phyloP scores from a whole-genome alignment of 2,888 invertebrate genomes.

The Catocala sponsa region DNA sequence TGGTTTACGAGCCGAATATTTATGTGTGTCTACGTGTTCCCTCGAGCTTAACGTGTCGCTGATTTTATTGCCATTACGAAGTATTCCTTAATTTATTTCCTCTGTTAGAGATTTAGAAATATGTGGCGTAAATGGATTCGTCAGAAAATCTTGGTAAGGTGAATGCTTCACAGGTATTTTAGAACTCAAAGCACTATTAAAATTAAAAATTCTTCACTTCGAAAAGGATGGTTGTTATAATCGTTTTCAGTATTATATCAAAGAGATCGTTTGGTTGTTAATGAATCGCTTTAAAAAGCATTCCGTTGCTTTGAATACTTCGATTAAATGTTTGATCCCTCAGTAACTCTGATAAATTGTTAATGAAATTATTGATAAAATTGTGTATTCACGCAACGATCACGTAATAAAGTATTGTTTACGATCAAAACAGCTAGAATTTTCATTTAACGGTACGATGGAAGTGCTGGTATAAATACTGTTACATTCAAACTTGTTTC shows the following conservation, averaged over 20 bases:
- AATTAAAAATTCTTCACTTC: not conserved
- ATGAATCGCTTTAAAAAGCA: slow-evolving; percentile 14
- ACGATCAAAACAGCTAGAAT: not conserved
- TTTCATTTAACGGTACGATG: slow-evolving; percentile 10
- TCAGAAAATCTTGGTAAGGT: not conserved
- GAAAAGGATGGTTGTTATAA: not conserved
- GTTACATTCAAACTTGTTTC: not conserved
- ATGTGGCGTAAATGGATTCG: no score
- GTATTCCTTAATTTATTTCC: slow-evolving; percentile 5
- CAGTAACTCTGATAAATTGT: slow-evolving; percentile 1
- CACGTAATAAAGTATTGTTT: slow-evolving; percentile 6
- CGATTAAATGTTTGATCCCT: slow-evolving; percentile 12
- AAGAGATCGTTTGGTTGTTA: slow-evolving; percentile 1
- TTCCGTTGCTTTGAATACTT: slow-evolving; percentile 11
- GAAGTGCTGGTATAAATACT: slow-evolving; percentile 19
- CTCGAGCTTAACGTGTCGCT: slow-evolving; percentile 21
- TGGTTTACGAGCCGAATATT: slow-evolving; percentile 38
- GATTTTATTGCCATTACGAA: slow-evolving; percentile 23
- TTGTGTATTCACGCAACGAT: slow-evolving; percentile 10
- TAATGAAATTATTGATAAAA: slow-evolving; percentile 4
- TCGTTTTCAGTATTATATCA: not conserved
- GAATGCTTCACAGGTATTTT: not conserved
- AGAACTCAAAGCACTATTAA: not conserved
- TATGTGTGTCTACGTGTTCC: slow-evolving; percentile 21
- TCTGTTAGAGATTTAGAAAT: not conserved